These are phyloP conservation scores for Hydrolagus colliei DNA, from an alignment of 2,797 vertebrate genomes.

Conservation along the genomic window DNA sequence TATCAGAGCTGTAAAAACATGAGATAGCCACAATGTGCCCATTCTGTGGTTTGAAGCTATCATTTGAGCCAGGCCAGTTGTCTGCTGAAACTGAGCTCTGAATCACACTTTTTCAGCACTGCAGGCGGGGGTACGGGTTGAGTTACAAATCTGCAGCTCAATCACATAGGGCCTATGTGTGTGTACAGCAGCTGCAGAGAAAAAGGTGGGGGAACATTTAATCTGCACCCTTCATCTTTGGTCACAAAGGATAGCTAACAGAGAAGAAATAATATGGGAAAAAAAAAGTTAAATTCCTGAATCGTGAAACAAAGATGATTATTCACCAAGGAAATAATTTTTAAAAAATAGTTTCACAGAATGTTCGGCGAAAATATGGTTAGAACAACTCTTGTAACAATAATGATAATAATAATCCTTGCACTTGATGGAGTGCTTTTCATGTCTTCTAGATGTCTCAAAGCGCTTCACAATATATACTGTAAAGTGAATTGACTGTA, in stretches of 20 bases:
- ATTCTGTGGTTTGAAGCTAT: conserved; percentile 54
- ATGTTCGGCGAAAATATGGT: neutral
- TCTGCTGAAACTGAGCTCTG: conserved; percentile 58
- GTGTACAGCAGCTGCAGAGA: conserved; percentile 58
- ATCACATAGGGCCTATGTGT: conserved; percentile 60
- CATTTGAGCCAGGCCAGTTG: conserved; percentile 49
- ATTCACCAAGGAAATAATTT: neutral
- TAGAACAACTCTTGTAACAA: too few species aligned
- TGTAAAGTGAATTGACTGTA: too few species aligned
- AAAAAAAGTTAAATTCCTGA: neutral
- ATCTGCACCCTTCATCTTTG: conserved; percentile 61
- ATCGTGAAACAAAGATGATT: neutral
- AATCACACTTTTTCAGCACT: conserved; percentile 54
- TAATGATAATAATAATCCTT: too few species aligned
- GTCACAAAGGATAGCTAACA: conserved; percentile 57
- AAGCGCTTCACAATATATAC: too few species aligned
- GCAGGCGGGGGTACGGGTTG: conserved; percentile 51
- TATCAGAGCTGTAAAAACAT: conserved; percentile 42
- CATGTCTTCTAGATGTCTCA: too few species aligned
- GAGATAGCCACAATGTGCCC: conserved; percentile 55
- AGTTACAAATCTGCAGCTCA: conserved; percentile 55
- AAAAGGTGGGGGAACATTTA: conserved; percentile 58
- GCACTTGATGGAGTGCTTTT: too few species aligned
- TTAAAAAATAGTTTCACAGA: neutral
- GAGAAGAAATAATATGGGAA: conserved; percentile 34